Evolutionary conservation across 2,797 vertebrate genomes (phyloP).

Genomic region (Cynopterus sphinx): DNA sequence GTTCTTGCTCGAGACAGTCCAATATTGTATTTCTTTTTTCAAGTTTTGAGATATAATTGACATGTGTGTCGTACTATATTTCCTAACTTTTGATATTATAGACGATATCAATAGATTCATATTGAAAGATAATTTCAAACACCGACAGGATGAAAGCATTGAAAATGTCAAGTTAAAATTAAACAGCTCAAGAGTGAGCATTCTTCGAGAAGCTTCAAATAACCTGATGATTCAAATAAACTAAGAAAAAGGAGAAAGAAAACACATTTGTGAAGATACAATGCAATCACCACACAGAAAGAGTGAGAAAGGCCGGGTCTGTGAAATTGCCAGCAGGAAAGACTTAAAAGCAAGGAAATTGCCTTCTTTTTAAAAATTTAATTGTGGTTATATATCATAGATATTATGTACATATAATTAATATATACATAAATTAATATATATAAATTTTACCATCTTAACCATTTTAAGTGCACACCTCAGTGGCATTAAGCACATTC

Average conservation of each 20-base stretch:
- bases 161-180: constrained; percentile 4
- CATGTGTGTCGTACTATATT: not conserved
- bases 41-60: not conserved
- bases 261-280: not conserved
- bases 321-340: not conserved
- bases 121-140: not conserved
- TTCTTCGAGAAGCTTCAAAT: not conserved
- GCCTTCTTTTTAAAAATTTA: not conserved
- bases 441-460: not conserved
- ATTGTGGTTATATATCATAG: not conserved
- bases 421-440: not conserved
- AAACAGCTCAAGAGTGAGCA: not conserved
- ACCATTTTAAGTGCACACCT: not conserved
- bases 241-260: not conserved
- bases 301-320: not conserved
- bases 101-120: not conserved
- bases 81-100: not conserved
- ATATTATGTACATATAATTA: too few relatives aligned
- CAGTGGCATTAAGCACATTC: not conserved
- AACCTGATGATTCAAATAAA: not conserved
- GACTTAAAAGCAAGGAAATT: not conserved
- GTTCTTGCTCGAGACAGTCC: not conserved
- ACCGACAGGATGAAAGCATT: not conserved
- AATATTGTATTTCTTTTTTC: not conserved
- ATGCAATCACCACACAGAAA: not conserved